Evolutionary conservation across 1,140 invertebrate genomes (phyloP).

Genomic region (Holcopasites calliopsidis): DNA sequence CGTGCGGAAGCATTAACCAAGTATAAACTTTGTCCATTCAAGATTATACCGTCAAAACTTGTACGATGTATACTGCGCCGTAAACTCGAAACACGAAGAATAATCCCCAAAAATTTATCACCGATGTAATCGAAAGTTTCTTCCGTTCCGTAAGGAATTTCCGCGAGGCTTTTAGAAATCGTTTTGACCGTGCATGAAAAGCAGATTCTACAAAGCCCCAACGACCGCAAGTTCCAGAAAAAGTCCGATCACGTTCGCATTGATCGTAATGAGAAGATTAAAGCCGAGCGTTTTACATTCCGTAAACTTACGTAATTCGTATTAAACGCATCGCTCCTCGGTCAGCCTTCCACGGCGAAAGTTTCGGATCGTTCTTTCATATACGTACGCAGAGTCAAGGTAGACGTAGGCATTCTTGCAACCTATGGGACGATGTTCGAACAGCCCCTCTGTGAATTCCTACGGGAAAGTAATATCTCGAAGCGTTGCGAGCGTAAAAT

Average conservation of each 20-base stretch:
- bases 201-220: not conserved
- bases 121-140: not conserved
- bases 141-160: not conserved
- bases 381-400: not conserved
- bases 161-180: not conserved
- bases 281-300: not conserved
- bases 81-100: not conserved
- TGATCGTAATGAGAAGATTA: not conserved
- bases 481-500: not conserved
- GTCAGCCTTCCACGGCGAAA: conserved; percentile 2
- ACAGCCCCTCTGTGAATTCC: conserved; percentile 13
- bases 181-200: not conserved
- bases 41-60: conserved; percentile 34
- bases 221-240: not conserved
- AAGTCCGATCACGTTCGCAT: not conserved
- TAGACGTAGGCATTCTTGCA: not conserved
- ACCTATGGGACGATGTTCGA: not conserved
- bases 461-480: not conserved
- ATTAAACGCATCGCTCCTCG: conserved; percentile 4
- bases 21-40: not conserved
- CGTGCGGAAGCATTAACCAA: conserved; percentile 17
- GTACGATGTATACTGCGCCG: not conserved
- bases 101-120: not conserved
- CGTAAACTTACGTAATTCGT: not conserved
- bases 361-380: too few relatives aligned